Evolutionary conservation across 2,888 invertebrate genomes (phyloP), one percentile per base, ranked within the genome.

Genomic region (Coenonympha arcania): DNA sequence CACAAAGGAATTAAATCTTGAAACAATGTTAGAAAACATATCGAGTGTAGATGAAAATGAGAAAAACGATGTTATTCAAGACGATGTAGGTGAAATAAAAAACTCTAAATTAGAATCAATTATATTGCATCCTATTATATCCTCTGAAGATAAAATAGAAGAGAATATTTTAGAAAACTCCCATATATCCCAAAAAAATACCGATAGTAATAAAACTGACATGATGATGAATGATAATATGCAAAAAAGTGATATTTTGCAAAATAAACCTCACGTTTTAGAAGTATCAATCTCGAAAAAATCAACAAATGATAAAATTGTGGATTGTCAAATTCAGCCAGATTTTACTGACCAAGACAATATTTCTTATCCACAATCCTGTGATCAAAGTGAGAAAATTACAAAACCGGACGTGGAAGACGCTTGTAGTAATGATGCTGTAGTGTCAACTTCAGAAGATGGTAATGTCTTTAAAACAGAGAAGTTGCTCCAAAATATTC

Each of bases 371-470:
- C 11, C n/a, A n/a, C 26, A 26, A 20, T 13, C 11, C 2, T 24
- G 22, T 24, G 15, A 2, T 22, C 26, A n/a, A 31, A 8, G 16
- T 2, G 11, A 3, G 4, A 13, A 28, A 11, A 6, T 9, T 4
- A 24, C 8, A 31, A 16, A 18, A 8, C n/a, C 18, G 22, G 20
- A 44, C 2, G 1, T 8, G 9, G 30, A 50, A 45, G 48, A 52
- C 16, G 46, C 43, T 19, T 18, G 48, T 16, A 55, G 49, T 37
- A 53, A 59, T 47, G 73, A 76, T 34, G 63, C 66, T 51, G 65
- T 67, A 19, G 79, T 76, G 44, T 76, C 81, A 1, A 80, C 79
- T 33, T 71, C 77, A 4, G 68, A 69, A 49, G 57, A 63, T 24
- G 44, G 33, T 20, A 43, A 51, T 2, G n/a, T 13, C 11, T 28